Evolutionary conservation across 2,797 vertebrate species (phyloP).

Genomic region (Aldrovandia affinis): DNA sequence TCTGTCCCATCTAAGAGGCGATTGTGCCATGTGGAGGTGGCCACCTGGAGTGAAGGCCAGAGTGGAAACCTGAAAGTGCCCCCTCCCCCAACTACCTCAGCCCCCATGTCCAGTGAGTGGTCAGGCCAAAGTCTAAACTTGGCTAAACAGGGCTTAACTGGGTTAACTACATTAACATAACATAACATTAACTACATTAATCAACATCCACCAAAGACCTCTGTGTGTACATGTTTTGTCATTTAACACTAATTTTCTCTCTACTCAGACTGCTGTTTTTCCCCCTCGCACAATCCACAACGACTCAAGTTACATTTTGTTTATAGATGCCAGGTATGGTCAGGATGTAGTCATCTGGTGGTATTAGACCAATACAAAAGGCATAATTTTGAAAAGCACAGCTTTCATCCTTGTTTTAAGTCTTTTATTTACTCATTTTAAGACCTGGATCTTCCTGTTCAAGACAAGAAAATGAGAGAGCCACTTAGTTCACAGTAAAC

Average conservation of each 20-base stretch:
- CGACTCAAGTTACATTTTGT: neutral
- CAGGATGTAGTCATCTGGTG: neutral
- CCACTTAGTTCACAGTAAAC: too few relatives aligned
- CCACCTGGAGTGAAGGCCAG: slow-evolving; percentile 10
- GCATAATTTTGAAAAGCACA: neutral
- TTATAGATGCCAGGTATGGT: neutral
- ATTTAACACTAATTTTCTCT: slow-evolving; percentile 55
- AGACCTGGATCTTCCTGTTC: too few relatives aligned
- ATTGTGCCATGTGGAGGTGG: slow-evolving; percentile 40
- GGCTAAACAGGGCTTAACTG: slow-evolving; percentile 57
- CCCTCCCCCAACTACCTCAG: slow-evolving; percentile 56
- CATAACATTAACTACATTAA: too few relatives aligned
- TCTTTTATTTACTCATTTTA: too few relatives aligned
- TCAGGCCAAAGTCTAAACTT: slow-evolving; percentile 47
- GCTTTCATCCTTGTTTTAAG: too few relatives aligned
- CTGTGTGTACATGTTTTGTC: slow-evolving; percentile 23
- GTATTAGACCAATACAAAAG: neutral
- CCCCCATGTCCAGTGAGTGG: slow-evolving; percentile 65
- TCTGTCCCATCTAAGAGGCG: slow-evolving; percentile 52
- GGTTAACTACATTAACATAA: too few relatives aligned
- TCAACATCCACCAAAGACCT: slow-evolving; percentile 63
- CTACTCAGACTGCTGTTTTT: slow-evolving; percentile 34
- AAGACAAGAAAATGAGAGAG: too few relatives aligned
- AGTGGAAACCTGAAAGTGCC: slow-evolving; percentile 37
- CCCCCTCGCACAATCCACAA: neutral